Conservation (phyloP, 2,113 vertebrate species). For the Poeciliopsis retropinna region DNA sequence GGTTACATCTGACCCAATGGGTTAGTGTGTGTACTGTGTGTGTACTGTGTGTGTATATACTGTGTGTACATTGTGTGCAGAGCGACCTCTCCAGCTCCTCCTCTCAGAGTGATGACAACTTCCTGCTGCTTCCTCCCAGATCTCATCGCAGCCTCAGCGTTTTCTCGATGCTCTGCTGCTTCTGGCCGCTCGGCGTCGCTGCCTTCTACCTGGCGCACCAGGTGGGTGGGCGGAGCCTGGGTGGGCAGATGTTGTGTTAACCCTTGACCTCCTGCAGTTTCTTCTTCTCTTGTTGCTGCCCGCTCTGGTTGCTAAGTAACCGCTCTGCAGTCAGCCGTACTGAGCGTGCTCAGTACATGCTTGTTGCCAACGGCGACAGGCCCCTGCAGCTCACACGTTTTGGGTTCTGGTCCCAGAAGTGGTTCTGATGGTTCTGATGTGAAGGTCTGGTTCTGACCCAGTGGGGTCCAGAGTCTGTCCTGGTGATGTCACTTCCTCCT, state of each 20-base stretch:
- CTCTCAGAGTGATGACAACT: constrained; percentile 93
- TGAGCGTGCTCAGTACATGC: neutral
- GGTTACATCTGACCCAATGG: no score
- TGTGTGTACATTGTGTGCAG: constrained; percentile 69
- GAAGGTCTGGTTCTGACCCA: no score
- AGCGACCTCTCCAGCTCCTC: constrained; percentile 93
- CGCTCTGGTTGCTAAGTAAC: constrained; percentile 26
- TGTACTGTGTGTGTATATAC: neutral
- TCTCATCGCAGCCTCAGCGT: constrained; percentile 88
- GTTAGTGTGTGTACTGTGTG: no score
- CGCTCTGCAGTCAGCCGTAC: constrained; percentile 24
- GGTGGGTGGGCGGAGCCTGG: constrained; percentile 47
- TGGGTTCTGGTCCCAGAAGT: no score
- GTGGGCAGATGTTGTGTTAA: neutral
- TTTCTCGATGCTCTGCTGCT: constrained; percentile 98
- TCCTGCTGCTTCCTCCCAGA: constrained; percentile 93
- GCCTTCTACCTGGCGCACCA: constrained; percentile 93
- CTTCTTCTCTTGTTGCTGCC: constrained; percentile 1
- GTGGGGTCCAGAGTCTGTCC: no score
- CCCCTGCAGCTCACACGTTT: no score
- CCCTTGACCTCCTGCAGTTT: neutral
- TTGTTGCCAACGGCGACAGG: constrained; percentile 15
- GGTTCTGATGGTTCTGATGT: no score
- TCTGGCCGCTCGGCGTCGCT: constrained; percentile 94
- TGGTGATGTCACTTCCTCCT: no score